Conservation (phyloP, 2,797 vertebrate genomes). For the Vespertilio murinus region DNA sequence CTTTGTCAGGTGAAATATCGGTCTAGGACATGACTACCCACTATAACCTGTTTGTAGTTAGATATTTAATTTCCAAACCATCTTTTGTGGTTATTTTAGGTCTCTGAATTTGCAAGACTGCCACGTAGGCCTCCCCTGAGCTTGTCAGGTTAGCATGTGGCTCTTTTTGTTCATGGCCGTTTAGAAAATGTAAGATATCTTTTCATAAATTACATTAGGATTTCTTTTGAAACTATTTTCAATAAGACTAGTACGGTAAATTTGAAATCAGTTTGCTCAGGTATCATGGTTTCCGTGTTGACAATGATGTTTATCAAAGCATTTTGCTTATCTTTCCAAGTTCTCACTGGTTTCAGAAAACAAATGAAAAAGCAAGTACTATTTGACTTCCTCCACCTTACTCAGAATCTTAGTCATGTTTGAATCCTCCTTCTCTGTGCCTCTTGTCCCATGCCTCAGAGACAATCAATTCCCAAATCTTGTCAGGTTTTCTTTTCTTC, state of each 20-base stretch:
- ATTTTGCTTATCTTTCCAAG: conserved; percentile 6
- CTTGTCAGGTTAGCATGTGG: too few species aligned
- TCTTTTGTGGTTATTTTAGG: too few species aligned
- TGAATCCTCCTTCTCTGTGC: neutral
- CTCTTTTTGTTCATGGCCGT: too few species aligned
- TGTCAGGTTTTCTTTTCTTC: conserved; percentile 36
- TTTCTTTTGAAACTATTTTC: conserved; percentile 17
- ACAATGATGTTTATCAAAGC: neutral
- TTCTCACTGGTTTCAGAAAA: conserved; percentile 1
- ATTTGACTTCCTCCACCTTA: neutral
- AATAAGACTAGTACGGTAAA: neutral
- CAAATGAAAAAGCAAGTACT: neutral
- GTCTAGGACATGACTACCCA: too few species aligned
- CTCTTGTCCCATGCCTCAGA: neutral
- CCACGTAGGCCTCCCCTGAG: too few species aligned
- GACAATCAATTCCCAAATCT: neutral
- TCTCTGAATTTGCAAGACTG: too few species aligned
- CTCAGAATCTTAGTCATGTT: neutral
- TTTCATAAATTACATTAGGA: neutral
- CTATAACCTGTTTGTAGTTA: too few species aligned
- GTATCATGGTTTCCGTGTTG: neutral
- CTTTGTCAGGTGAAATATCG: too few species aligned
- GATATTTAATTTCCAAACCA: too few species aligned
- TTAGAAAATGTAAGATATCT: neutral
- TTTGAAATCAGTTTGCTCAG: conserved; percentile 16